Percentiles rank a stretch among this genome's conserved stretches.
Conservation (phyloP, 2,797 vertebrate species). For the Pangasius larnaudii region DNA sequence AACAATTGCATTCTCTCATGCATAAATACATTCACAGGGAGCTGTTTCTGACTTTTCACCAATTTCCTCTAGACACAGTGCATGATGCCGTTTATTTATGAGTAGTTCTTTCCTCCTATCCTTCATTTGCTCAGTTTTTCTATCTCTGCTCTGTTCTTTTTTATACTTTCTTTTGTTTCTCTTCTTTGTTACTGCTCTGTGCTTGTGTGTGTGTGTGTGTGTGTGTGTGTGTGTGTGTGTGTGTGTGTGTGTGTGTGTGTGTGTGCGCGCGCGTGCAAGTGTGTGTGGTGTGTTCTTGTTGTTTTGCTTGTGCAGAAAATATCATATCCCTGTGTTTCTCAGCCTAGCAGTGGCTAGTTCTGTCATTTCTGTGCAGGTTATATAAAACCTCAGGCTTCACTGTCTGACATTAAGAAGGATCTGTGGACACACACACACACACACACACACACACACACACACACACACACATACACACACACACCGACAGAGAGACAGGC, state of each 20-base stretch:
- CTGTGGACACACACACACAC: slow-evolving; percentile 19
- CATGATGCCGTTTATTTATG: slow-evolving; percentile 40
- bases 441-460: background rate
- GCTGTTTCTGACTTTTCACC: slow-evolving; percentile 47
- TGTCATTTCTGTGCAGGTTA: slow-evolving; percentile 51
- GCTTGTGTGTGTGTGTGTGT: background rate
- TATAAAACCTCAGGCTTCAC: slow-evolving; percentile 42
- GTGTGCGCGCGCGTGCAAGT: background rate
- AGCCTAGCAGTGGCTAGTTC: slow-evolving; percentile 35
- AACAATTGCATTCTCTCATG: slow-evolving; percentile 18
- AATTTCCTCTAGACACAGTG: background rate
- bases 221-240: background rate
- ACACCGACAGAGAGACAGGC: slow-evolving; percentile 27
- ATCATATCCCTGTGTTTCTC: slow-evolving; percentile 41
- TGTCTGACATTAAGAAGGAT: slow-evolving; percentile 47
- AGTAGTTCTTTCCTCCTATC: slow-evolving; percentile 12
- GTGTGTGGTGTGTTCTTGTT: slow-evolving; percentile 8
- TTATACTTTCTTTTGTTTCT: slow-evolving; percentile 10
- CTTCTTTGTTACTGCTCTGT: slow-evolving; percentile 2
- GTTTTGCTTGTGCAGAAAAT: slow-evolving; percentile 50
- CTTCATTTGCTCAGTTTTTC: slow-evolving; percentile 23
- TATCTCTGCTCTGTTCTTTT: slow-evolving; percentile 20
- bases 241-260: background rate
- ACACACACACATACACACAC: background rate
- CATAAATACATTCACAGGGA: slow-evolving; percentile 43